Evolutionary conservation across 1,140 invertebrate genomes (phyloP), one percentile per base, ranked within the genome.

Genomic region (Camponotus floridanus): DNA sequence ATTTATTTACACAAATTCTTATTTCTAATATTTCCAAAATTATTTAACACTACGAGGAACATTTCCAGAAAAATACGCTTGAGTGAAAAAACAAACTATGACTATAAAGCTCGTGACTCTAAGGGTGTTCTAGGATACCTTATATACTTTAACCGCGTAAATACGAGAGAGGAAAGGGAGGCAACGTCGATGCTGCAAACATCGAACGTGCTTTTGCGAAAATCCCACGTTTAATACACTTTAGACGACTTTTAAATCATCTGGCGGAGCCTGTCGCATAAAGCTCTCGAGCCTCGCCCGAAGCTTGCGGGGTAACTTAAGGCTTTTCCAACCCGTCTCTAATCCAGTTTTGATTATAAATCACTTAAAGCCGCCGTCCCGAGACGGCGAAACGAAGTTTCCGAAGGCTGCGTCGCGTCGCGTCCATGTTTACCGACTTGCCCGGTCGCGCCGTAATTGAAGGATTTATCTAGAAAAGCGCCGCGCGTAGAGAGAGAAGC

Each of bases 311-410:
- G 67, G 48, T 73, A 81, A 87, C 88, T 87, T 90, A 87, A 90
- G 81, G 89, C 89, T 90, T 90, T 90, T 90, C 86, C 88, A 84
- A 81, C 87, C 86, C 81, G 36, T 86, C 86, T 81, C 79, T 90
- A 90, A 90, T 90, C 86, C 89, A 90, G 88, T 90, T 90, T 90
- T 90, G 88, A 90, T 90, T 90, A 90, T 90, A 90, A 90, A 90
- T 90, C 89, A 90, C 89, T 90, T 90, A 90, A 88, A 90, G 76
- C 86, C 88, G 83, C 85, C 88, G 86, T 79, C 86, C 85, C 80
- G 88, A 81, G 79, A 86, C 83, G 83, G 86, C 74, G 83, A 90
- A 90, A 90, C 88, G 76, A 90, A 90, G 88, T 90, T 90, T 90
- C 74, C 88, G 81, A 90, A 90, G 88, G 79, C 59, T 57, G 33